Base-by-base conservation (phyloP, 2,113 vertebrate species). In the Rhea pennata region DNA sequence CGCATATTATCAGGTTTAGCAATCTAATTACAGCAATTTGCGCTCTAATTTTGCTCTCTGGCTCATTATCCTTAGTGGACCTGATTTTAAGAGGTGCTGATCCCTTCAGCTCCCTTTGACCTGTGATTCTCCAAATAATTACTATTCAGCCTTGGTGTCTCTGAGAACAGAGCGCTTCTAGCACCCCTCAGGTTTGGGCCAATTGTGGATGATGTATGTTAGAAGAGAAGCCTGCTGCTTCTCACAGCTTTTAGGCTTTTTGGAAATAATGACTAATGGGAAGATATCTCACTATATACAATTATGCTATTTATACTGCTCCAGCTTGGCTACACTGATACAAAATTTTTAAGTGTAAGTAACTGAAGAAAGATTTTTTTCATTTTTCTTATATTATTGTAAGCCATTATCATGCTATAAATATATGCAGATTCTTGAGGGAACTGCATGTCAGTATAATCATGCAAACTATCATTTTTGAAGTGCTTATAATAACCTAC, bases 21-120 rank as follows among this genome's bases (percentile, higher is more conserved):
- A 94, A 39, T 71, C 61, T 96, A 93, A 96, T 96, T 95, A 86
- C 54, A 91, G 67, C 75, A 95, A 66, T 95, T 92, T 93, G 71
- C 85, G 54, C 39, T 92, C 74, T 93, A 5, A 86, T 95, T 96
- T 85, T 86, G 24, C 66, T 86, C 75, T 74, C 87, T 84, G 89
- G 67, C 61, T 94, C 87, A 84, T 96, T 96, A 96, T 83, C 74
- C 61, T 44, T 51, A n/a, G 51, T 6, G 50, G 89, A 74, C 67
- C 69, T 84, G 39, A 61, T 88, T 93, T 71, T 85, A 70, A 67
- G 78, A 77, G 92, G 71, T 89, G 71, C 59, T 90, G 91, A 92
- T 83, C 78, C 75, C 19, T 95, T 94, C 78, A 74, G 6, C 87
- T 95, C 56, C 48, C 87, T 91, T 95, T 96, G 92, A 95, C 95